Evolutionary conservation across 2,113 vertebrate genomes (phyloP).

Genomic region (Casuarius casuarius): DNA sequence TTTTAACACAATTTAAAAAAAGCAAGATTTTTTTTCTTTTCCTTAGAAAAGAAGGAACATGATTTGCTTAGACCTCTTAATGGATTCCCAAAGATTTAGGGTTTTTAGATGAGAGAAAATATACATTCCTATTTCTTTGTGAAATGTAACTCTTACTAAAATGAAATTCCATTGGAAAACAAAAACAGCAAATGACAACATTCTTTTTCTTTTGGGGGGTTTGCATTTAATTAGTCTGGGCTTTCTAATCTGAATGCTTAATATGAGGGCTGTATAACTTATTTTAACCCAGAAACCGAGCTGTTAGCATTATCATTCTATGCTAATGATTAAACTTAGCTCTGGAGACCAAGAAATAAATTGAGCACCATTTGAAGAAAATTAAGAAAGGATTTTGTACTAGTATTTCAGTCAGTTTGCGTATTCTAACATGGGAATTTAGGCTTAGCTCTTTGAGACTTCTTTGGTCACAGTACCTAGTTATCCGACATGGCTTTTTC

Average conservation of each 20-base stretch:
- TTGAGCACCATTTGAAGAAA: slow-evolving; percentile 23
- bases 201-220: not conserved
- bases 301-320: slow-evolving; percentile 2
- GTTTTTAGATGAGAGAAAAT: not conserved
- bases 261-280: not conserved
- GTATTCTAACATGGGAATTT: not conserved
- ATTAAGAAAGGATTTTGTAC: slow-evolving; percentile 12
- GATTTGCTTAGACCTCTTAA: not conserved
- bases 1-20: not conserved
- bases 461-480: not conserved
- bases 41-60: not conserved
- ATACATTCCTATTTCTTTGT: not conserved
- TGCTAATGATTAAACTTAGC: slow-evolving; percentile 18
- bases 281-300: slow-evolving; percentile 31
- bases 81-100: not conserved
- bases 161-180: not conserved
- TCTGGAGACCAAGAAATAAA: slow-evolving; percentile 27
- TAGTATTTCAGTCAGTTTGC: not conserved
- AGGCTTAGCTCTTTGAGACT: not conserved
- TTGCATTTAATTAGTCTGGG: not conserved
- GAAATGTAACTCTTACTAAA: not conserved
- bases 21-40: not conserved
- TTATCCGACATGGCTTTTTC: not conserved
- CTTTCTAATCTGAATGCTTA: not conserved
- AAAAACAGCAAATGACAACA: not conserved